These are phyloP conservation scores for Manis pentadactyla DNA, from an alignment of 2,797 vertebrate genomes.

Conservation along the genomic window DNA sequence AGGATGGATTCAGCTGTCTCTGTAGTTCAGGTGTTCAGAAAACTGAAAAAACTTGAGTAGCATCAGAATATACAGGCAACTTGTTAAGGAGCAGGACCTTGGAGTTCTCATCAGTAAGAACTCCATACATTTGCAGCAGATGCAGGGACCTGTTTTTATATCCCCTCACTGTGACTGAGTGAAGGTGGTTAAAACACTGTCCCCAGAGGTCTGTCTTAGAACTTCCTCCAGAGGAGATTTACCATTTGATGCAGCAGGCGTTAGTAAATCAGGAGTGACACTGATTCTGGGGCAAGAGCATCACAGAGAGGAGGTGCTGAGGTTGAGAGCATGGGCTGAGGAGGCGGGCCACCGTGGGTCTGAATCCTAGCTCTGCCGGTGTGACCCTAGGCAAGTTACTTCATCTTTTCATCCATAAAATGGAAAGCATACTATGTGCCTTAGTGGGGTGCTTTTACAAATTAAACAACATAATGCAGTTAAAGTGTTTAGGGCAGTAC, in stretches of 20 bases:
- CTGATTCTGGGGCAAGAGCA: neutral
- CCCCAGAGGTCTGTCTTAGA: neutral
- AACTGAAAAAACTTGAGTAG: constrained; percentile 38
- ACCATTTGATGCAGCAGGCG: neutral
- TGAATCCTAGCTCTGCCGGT: neutral
- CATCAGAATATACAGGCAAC: neutral
- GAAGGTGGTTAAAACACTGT: too few species aligned
- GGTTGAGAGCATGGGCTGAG: neutral
- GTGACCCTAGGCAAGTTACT: neutral
- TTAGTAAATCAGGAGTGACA: neutral
- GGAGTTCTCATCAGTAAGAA: neutral
- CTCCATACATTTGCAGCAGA: neutral
- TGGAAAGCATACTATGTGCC: neutral
- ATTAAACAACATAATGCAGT: neutral
- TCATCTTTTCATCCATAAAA: constrained; percentile 35
- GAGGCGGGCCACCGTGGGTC: neutral
- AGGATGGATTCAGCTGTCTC: neutral
- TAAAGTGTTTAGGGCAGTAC: neutral
- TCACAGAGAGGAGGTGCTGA: neutral
- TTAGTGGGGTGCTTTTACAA: neutral
- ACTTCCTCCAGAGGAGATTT: neutral
- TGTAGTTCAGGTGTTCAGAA: neutral
- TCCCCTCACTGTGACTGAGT: neutral
- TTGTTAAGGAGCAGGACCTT: neutral
- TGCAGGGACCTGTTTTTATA: neutral